phyloP scores from a whole-genome alignment of 2,888 invertebrate species.

The Harmothoe impar region DNA sequence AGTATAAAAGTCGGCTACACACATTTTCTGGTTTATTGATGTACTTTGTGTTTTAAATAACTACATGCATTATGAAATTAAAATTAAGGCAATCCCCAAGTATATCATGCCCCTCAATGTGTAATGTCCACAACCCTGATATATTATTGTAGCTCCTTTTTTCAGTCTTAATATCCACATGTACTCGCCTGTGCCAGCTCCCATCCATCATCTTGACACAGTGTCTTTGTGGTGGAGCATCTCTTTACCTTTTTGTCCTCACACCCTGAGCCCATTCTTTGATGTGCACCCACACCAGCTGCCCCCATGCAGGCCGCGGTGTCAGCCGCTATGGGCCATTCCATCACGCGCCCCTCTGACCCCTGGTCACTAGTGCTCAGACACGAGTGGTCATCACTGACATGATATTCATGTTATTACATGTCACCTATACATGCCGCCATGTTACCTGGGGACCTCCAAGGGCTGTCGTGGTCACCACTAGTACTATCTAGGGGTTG shows the following conservation, averaged over 20 bases:
- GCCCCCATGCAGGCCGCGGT: background rate
- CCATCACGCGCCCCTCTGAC: constrained; percentile 11
- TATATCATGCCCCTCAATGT: too few species aligned
- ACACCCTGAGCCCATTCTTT: background rate
- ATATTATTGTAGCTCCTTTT: too few species aligned
- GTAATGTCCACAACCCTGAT: too few species aligned
- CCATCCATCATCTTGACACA: background rate
- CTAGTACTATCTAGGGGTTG: too few species aligned
- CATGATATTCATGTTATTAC: constrained; percentile 52
- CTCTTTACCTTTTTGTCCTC: background rate
- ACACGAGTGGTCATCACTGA: constrained; percentile 45
- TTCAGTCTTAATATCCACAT: too few species aligned
- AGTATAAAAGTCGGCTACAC: too few species aligned
- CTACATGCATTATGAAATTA: too few species aligned
- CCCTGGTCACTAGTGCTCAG: background rate
- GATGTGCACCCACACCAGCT: background rate
- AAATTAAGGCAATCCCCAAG: too few species aligned
- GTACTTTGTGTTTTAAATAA: too few species aligned
- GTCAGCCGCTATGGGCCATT: background rate
- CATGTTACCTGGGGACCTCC: constrained; percentile 32
- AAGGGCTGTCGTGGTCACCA: too few species aligned
- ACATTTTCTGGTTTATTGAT: too few species aligned
- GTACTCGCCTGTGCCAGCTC: too few species aligned
- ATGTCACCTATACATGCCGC: background rate
- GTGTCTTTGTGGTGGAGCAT: background rate